Base-by-base conservation (phyloP, 2,797 vertebrate genomes). In the Hyperoplus lanceolatus region DNA sequence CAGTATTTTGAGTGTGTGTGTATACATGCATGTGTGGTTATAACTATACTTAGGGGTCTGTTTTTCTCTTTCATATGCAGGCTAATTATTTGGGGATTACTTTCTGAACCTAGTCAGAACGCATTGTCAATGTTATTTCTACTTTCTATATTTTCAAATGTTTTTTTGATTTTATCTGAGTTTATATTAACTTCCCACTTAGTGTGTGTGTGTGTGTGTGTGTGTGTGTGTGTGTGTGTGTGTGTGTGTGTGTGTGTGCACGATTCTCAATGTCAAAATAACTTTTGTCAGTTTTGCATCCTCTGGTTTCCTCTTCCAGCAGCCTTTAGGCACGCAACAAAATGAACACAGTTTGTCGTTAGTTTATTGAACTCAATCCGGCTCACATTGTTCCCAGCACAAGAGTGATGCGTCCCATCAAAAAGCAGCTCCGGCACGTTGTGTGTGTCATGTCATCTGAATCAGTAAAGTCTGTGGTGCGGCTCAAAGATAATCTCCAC, bases 401-500 rank as follows among this genome's bases (percentile, higher is more conserved):
- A 21, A 2, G 11, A 69, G 55, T 7, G 76, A 70, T 39, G 18
- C 5, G 50, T 74, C 80, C 77, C 70, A 21, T 87, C 79, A 75
- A 73, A 90, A 90, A 80, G 41, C 16, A 6, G 39, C 63, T 55
- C 42, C 6, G 8, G 41, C 21, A 43, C 29, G 48, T 72, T 59
- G 70, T 84, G 74, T 82, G 58, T 81, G 79, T 87, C 68, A 49
- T 68, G 74, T 82, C 81, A 51, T 86, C 78, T 81, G 70, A 89
- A 85, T 85, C 73, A 57, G 70, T 70, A 73, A 29, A 76, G 80
- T 87, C 77, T 78, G 64, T 75, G 66, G 80, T 18, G 67, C 48
- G 15, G 81, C 83, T 83, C 76, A 45, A 77, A 90, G 79, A 89
- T 90, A 90, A 91, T 90, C 89, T 90, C 76, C 80, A 92, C 83